Evolutionary conservation across 2,888 invertebrate genomes (phyloP), one percentile per base, ranked within the genome.

Genomic region (Balanococcus diminutus): DNA sequence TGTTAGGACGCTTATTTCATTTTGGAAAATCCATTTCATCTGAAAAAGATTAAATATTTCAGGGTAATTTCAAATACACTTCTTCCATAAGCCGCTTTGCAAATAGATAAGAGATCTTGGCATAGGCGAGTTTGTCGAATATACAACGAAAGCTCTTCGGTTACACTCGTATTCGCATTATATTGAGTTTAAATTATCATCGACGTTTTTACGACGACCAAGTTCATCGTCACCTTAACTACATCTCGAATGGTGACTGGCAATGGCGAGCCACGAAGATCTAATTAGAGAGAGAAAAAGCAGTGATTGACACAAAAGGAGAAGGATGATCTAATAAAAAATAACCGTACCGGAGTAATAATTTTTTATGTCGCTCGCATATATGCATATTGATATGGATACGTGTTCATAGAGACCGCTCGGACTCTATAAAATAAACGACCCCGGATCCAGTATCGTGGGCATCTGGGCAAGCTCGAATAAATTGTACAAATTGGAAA

Each of bases 211-310:
- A 67, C 67, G 67, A 67, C 67, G 16, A 3, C 9, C 22, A 25
- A 16, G 67, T 67, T 28, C 28, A 28, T 67, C 67, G 28, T 67
- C 67, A 56, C 56, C 56, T 8, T 56, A 22, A 56, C 8, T 56
- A 56, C 22, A 56, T 56, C 56, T n/a, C n/a, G n/a, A n/a, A n/a
- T n/a, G n/a, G n/a, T n/a, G 19, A 56, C 56, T 56, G 22, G 19
- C 56, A 22, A 56, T 56, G 22, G 19, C 56, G 56, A 56, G 56
- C 67, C 6, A 11, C 28, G 1, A 16, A 67, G 67, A 11, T 67
- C 67, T 67, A 67, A 67, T 67, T 67, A 67, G 67, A 67, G 67
- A 67, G 56, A 56, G 22, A 56, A 56, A 56, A 67, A n/a, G n/a
- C n/a, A n/a, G 28, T 67, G 67, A 67, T 67, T 67, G 67, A 67